Conservation (phyloP, 2,888 invertebrate species). For the Chalcosyrphus nemorum region DNA sequence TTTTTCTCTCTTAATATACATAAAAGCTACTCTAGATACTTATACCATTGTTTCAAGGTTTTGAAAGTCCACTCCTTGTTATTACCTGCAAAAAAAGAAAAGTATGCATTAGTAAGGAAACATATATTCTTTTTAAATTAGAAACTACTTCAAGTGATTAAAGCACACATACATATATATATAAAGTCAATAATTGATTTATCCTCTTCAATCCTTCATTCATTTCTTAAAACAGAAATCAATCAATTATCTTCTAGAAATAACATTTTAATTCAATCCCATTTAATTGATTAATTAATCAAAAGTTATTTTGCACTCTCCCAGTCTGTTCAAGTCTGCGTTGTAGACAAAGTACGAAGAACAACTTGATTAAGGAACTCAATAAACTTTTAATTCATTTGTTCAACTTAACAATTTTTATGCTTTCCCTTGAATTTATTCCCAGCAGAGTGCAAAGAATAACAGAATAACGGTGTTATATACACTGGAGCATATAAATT, state of each 20-base stretch:
- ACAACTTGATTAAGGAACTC: not conserved
- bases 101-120: not conserved
- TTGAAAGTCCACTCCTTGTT: not conserved
- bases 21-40: too few relatives aligned
- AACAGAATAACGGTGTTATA: constrained; percentile 5
- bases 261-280: not conserved
- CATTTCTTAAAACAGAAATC: not conserved
- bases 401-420: constrained; percentile 14
- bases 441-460: not conserved
- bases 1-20: too few relatives aligned
- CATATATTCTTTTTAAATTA: too few relatives aligned
- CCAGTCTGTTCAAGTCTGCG: not conserved
- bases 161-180: too few relatives aligned
- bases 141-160: too few relatives aligned
- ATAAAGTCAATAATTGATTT: too few relatives aligned
- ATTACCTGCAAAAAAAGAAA: not conserved
- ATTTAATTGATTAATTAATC: not conserved
- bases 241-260: not conserved
- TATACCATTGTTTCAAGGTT: too few relatives aligned
- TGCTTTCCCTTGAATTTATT: constrained; percentile 20
- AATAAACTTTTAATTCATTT: constrained; percentile 44
- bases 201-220: not conserved
- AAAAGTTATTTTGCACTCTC: not conserved
- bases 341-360: not conserved
- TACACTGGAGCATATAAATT: constrained; percentile 21